These are phyloP conservation scores for Zaprionus tsacasi DNA, from an alignment of 1,140 invertebrate genomes.

Conservation along the genomic window DNA sequence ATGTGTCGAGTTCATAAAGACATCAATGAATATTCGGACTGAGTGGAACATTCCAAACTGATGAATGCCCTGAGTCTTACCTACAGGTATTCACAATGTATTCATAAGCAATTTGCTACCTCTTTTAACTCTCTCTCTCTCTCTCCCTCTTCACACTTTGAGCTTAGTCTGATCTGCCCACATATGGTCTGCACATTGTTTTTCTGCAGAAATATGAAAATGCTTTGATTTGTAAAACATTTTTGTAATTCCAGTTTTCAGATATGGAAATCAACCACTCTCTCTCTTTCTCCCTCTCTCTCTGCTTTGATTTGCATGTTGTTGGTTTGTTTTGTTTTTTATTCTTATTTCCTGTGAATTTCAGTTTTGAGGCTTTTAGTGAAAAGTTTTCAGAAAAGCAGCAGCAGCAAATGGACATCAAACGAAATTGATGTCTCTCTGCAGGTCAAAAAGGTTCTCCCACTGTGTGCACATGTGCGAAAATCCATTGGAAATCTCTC, in stretches of 20 bases:
- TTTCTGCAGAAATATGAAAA: neutral
- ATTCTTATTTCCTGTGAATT: neutral
- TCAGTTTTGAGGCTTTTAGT: neutral
- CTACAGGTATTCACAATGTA: neutral
- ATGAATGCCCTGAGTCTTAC: neutral
- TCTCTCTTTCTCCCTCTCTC: no score
- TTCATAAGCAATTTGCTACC: neutral
- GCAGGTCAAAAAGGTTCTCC: neutral
- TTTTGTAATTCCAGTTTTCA: conserved; percentile 5
- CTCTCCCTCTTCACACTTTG: neutral
- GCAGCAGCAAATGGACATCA: neutral
- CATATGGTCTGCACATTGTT: conserved; percentile 2
- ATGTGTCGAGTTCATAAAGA: conserved; percentile 30
- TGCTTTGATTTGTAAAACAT: conserved; percentile 4
- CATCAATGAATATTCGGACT: conserved; percentile 45
- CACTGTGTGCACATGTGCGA: no score
- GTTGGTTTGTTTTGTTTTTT: neutral
- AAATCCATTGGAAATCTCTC: neutral
- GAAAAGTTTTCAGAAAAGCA: conserved; percentile 14
- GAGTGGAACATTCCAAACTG: neutral
- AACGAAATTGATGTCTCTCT: neutral
- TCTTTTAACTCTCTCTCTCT: neutral
- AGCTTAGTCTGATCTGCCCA: neutral
- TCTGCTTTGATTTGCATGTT: conserved; percentile 1
- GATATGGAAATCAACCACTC: conserved; percentile 3